Evolutionary conservation across 2,797 vertebrate genomes (phyloP).

Genomic region (Florisuga fusca): DNA sequence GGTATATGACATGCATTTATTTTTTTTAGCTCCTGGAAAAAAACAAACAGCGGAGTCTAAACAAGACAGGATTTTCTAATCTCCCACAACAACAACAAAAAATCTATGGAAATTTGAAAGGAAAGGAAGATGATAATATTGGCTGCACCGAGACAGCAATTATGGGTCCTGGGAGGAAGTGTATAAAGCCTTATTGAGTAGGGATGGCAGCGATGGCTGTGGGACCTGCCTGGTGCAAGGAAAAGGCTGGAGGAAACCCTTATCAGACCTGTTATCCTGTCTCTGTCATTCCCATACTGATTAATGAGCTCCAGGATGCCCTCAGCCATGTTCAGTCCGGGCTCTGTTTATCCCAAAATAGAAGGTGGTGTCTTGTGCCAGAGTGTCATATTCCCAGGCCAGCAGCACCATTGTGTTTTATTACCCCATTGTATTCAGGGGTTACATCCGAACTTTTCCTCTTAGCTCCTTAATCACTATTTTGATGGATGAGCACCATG

Average conservation of each 20-base stretch:
- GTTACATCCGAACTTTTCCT: constrained; percentile 81
- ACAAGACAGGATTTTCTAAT: constrained; percentile 66
- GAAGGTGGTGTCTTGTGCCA: constrained; percentile 76
- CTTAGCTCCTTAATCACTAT: constrained; percentile 77
- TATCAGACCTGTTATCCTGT: constrained; percentile 91
- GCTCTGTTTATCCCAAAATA: constrained; percentile 80
- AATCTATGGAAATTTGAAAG: constrained; percentile 72
- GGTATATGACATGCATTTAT: background rate
- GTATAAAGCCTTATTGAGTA: constrained; percentile 67
- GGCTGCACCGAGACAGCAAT: constrained; percentile 61
- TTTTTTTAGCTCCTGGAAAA: constrained; percentile 40
- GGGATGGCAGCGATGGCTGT: constrained; percentile 11
- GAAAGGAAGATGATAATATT: constrained; percentile 69
- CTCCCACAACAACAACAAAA: constrained; percentile 36
- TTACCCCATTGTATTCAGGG: constrained; percentile 79
- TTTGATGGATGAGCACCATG: constrained; percentile 71
- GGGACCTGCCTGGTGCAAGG: constrained; percentile 56
- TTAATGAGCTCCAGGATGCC: constrained; percentile 81
- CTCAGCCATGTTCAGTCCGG: constrained; percentile 65
- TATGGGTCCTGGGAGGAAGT: constrained; percentile 73
- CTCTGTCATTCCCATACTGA: constrained; percentile 81
- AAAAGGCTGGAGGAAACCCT: constrained; percentile 84
- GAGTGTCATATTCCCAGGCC: constrained; percentile 77
- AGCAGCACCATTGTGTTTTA: constrained; percentile 81
- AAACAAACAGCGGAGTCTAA: constrained; percentile 66